Evolutionary conservation across 2,797 vertebrate species (phyloP).

Genomic region (Lacerta viridis): DNA sequence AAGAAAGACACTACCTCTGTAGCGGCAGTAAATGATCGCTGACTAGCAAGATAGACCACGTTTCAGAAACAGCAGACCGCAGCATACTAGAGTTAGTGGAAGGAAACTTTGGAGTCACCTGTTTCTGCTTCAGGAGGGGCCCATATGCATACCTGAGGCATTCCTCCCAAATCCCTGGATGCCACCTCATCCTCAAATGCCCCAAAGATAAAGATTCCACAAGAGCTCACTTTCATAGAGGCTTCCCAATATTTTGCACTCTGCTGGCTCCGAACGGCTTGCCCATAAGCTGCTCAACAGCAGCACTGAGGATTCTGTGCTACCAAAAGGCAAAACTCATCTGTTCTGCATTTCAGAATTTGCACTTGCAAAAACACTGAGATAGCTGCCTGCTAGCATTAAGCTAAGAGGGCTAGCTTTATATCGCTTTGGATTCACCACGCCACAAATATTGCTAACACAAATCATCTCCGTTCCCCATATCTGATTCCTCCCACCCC

Average conservation of each 20-base stretch:
- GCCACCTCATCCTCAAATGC: not conserved
- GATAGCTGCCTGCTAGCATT: not conserved
- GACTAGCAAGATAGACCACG: slow-evolving; percentile 21
- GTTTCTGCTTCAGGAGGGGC: not conserved
- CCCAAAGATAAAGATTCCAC: not conserved
- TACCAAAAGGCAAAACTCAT: not conserved
- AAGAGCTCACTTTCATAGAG: not conserved
- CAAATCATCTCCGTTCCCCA: slow-evolving; percentile 7
- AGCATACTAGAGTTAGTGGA: not conserved
- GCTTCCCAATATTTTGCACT: fast-evolving
- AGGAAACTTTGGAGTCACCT: not conserved
- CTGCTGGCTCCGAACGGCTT: not conserved
- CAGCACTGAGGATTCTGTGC: slow-evolving; percentile 17
- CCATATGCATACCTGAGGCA: not conserved
- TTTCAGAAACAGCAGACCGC: not conserved
- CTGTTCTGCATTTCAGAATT: not conserved
- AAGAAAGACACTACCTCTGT: not conserved
- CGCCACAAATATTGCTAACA: slow-evolving; percentile 12
- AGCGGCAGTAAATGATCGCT: not conserved
- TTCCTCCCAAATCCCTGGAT: not conserved
- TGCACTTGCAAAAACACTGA: not conserved
- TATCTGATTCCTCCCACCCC: slow-evolving; percentile 41
- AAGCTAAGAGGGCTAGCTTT: not conserved
- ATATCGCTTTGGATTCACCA: slow-evolving; percentile 38
- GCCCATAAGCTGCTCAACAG: slow-evolving; percentile 19